Conservation (phyloP, 2,888 invertebrate genomes). For the Idaea straminata region DNA sequence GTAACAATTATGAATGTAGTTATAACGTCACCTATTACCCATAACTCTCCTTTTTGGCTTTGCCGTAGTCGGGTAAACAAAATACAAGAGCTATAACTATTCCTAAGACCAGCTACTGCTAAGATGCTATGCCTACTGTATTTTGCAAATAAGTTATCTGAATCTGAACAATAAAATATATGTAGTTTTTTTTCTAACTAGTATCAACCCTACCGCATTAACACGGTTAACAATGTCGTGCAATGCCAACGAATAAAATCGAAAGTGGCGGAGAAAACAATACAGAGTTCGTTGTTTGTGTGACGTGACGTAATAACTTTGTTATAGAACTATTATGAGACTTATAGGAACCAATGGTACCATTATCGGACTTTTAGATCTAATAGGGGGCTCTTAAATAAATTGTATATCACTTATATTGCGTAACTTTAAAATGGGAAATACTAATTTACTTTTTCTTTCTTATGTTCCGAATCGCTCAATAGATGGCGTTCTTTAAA, state of each 20-base stretch:
- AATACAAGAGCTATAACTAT: no score
- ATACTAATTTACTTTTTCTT: background rate
- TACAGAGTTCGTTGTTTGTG: constrained; percentile 32
- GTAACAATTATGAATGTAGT: no score
- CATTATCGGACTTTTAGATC: background rate
- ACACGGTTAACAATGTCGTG: constrained; percentile 36
- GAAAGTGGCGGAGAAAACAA: constrained; percentile 69
- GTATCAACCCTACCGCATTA: constrained; percentile 24
- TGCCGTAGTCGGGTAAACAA: no score
- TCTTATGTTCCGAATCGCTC: background rate
- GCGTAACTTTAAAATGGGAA: background rate
- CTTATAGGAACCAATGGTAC: background rate
- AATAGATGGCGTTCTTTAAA: background rate
- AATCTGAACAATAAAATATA: background rate
- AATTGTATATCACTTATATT: background rate
- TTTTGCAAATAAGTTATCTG: no score
- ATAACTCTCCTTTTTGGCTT: no score
- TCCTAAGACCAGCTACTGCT: no score
- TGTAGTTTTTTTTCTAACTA: background rate
- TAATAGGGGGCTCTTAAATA: background rate
- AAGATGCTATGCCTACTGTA: no score
- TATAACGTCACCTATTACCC: no score
- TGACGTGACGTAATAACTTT: constrained; percentile 44
- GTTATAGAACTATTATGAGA: constrained; percentile 6
- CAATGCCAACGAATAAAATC: constrained; percentile 51